Evolutionary conservation across 2,113 vertebrate species (phyloP), one percentile per base, ranked within the genome.

Genomic region (Zingel zingel): DNA sequence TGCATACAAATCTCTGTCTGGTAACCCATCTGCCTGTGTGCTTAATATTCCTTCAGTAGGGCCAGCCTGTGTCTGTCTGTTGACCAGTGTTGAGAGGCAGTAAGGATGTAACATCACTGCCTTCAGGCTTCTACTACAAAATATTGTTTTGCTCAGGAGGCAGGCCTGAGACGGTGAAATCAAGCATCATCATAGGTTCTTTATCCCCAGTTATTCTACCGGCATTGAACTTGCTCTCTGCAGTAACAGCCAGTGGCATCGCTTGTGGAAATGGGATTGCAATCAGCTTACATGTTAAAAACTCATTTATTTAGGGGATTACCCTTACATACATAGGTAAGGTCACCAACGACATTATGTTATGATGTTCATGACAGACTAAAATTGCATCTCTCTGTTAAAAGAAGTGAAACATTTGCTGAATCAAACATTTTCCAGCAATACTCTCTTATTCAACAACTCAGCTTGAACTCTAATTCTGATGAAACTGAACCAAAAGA

Each of bases 81-180:
- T 72, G 84, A 73, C 65, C 79, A 69, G 50, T 53, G n/a, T 61
- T 69, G 12, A 58, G 75, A 84, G 30, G 71, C 66, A 71, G 76
- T 23, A 48, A 48, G 30, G 63, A 39, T 69, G 79, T 33, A 66
- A 63, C 77, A 82, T 48, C 66, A 14, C 43, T 77, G 70, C 82
- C 85, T 86, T 50, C 30, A 47, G 77, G 79, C 74, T 70, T 74
- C 67, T 58, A 63, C 19, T n/a, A 75, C 59, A 87, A 79, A 79
- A 86, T 75, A 30, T 43, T 58, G 66, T 77, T 83, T 87, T 70
- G 79, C 81, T 89, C 64, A 76, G 75, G 45, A 91, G 69, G 59
- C 79, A 74, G 64, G 81, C 88, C 84, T 51, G 57, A 84, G 75
- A 84, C 63, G 12, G 76, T 76, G 80, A 82, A 87, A 91, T 86